Conservation (phyloP, 2,888 invertebrate genomes). For the Parapristionchus giblindavisi region DNA sequence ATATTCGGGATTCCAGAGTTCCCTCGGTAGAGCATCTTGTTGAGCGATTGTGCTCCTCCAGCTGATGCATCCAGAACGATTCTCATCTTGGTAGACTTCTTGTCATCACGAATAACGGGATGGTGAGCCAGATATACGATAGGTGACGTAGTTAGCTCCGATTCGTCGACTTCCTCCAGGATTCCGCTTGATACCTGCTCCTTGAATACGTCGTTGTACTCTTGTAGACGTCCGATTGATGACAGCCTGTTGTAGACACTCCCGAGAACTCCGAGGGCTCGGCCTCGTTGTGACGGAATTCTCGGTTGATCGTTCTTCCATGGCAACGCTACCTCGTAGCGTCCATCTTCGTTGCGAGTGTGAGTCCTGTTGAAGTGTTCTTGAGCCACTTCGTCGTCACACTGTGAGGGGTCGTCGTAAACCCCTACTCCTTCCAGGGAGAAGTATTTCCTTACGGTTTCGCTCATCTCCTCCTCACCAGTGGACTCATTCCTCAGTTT, state of each 20-base stretch:
- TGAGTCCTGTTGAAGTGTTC: slow-evolving; percentile 31
- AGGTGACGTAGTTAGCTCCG: slow-evolving; percentile 10
- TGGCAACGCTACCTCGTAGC: slow-evolving; percentile 27
- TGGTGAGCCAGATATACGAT: slow-evolving; percentile 44
- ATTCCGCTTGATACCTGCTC: slow-evolving; percentile 37
- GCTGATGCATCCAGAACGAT: slow-evolving; percentile 46
- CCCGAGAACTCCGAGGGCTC: background rate
- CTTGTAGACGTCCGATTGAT: background rate
- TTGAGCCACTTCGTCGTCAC: slow-evolving; percentile 31
- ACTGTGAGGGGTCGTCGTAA: background rate
- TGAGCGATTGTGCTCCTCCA: slow-evolving; percentile 40
- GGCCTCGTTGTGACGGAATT: slow-evolving; percentile 12
- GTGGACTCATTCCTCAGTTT: no score
- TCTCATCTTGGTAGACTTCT: slow-evolving; percentile 39
- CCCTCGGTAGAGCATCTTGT: slow-evolving; percentile 45
- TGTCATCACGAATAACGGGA: slow-evolving; percentile 40
- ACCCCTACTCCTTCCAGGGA: slow-evolving; percentile 25
- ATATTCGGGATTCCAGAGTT: slow-evolving; percentile 38
- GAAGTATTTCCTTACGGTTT: slow-evolving; percentile 23
- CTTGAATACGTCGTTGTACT: slow-evolving; percentile 14
- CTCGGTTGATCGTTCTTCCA: background rate
- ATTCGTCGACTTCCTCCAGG: slow-evolving; percentile 36
- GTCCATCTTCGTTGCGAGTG: slow-evolving; percentile 31
- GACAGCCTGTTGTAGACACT: background rate
- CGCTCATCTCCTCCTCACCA: background rate